Base-by-base conservation (phyloP, 2,797 vertebrate species). In the Lacerta viridis region DNA sequence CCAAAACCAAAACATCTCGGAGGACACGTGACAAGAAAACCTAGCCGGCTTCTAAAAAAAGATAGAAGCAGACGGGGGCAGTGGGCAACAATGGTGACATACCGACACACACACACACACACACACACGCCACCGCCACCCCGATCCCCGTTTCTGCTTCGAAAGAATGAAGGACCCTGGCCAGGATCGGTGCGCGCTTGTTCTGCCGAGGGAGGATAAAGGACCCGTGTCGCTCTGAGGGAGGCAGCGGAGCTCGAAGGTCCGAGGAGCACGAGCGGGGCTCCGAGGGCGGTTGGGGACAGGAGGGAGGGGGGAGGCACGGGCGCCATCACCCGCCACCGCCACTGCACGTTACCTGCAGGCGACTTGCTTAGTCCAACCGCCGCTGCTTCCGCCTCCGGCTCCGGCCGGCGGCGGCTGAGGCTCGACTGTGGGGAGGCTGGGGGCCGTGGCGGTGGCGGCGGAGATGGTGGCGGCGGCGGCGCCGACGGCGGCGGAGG, bases 331-430 rank as follows among this genome's bases (percentile, higher is more conserved):
- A 74, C 87, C 74, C 55, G 85, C 92, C 89, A 3, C n/a, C 80
- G 46, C 61, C 78, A 59, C 29, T 59, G 88, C 88, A 88, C 80
- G 86, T 95, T 90, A 99, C 98, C 98, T 98, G 98, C 98, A 99
- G 95, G 98, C 98, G 96, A 99, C 98, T 97, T 99, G 97, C 95
- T 99, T 98, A 13, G 98, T 99, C 98, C 98, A 99, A 94, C 98
- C 97, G 96, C 98, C 97, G 90, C 94, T 90, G 91, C 95, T 87
- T 91, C 94, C 93, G 77, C 94, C 95, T 77, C 93, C 95, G 66
- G 93, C 95, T 36, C 59, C 77, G 81, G 87, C 71, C 50, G 89
- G 71, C 33, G 88, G 68, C n/a, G 64, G 55, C 78, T 75, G 88
- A 27, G 88, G 61, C 88, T 95, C 82, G 88, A 93, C 92, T 92